A percentile compares a stretch with the other conserved stretches of the same genome.
Evolutionary conservation across 2,888 invertebrate genomes (phyloP).

Genomic region (Ichneumoninae sp.): DNA sequence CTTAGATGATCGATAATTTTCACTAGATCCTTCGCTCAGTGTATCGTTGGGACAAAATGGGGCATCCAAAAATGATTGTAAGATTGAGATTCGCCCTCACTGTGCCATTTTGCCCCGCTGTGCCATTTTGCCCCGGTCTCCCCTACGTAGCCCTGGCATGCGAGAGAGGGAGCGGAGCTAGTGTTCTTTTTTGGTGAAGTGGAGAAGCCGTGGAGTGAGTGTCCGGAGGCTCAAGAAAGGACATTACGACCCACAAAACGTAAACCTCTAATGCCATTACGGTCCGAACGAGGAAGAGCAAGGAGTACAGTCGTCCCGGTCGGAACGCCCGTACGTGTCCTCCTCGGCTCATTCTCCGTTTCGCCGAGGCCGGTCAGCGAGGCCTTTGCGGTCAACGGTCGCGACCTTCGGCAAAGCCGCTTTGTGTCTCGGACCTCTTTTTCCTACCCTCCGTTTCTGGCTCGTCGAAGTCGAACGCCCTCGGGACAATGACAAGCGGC

Average conservation of each 20-base stretch:
- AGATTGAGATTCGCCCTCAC: too few species aligned
- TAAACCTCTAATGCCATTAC: constrained; percentile 70
- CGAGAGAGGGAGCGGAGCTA: constrained; percentile 42
- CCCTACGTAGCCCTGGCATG: not conserved
- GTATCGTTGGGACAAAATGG: too few species aligned
- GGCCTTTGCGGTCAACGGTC: constrained; percentile 11
- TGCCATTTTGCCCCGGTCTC: too few species aligned
- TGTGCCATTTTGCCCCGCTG: too few species aligned
- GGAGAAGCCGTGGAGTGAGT: constrained; percentile 10
- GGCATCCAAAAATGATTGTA: too few species aligned
- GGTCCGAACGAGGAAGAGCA: constrained; percentile 51
- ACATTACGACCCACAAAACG: constrained; percentile 68
- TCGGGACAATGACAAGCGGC: constrained; percentile 31
- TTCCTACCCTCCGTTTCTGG: constrained; percentile 32
- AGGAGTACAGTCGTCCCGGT: constrained; percentile 49
- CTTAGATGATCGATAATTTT: too few species aligned
- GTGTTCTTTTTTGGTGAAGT: constrained; percentile 31
- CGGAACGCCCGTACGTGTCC: constrained; percentile 13
- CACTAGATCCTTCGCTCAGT: too few species aligned
- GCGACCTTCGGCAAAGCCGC: constrained; percentile 53
- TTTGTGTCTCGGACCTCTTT: constrained; percentile 56
- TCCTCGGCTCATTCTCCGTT: not conserved
- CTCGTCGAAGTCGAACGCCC: constrained; percentile 44
- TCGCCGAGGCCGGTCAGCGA: constrained; percentile 6
- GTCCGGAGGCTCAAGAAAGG: constrained; percentile 41